Conservation (phyloP, 2,888 invertebrate genomes). For the Mamestra brassicae region DNA sequence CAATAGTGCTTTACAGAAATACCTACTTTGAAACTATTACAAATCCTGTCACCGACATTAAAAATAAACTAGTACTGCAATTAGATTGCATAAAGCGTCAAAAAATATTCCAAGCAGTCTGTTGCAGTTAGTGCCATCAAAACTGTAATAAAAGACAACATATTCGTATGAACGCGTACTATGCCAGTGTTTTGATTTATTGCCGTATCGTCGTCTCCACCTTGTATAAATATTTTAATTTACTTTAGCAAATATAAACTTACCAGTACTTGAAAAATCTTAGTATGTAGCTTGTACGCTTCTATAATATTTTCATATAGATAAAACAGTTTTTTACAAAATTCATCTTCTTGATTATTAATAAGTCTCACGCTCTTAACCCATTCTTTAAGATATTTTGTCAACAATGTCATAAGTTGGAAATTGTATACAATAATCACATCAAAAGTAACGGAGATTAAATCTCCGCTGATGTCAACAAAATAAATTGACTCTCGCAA, state of each 20-base stretch:
- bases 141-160: too few species aligned
- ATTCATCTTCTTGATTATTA: not conserved
- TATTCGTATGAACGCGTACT: too few species aligned
- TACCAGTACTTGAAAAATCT: conserved; percentile 15
- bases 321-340: conserved; percentile 10
- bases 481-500: not conserved
- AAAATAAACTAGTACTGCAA: too few species aligned
- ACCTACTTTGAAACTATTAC: too few species aligned
- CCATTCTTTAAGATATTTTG: conserved; percentile 21
- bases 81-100: too few species aligned
- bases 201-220: too few species aligned
- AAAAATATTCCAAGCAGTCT: too few species aligned
- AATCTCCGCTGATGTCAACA: not conserved
- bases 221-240: not conserved
- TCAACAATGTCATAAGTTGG: conserved; percentile 4
- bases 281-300: not conserved
- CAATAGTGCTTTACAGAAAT: too few species aligned
- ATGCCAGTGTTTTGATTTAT: too few species aligned
- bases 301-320: conserved; percentile 14
- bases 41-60: too few species aligned
- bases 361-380: not conserved
- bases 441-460: not conserved
- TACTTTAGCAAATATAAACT: not conserved
- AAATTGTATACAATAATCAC: conserved; percentile 14
- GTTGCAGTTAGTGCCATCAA: too few species aligned